Evolutionary conservation across 2,113 vertebrate genomes (phyloP), one percentile per base, ranked within the genome.

Genomic region (Saimiri boliviensis): DNA sequence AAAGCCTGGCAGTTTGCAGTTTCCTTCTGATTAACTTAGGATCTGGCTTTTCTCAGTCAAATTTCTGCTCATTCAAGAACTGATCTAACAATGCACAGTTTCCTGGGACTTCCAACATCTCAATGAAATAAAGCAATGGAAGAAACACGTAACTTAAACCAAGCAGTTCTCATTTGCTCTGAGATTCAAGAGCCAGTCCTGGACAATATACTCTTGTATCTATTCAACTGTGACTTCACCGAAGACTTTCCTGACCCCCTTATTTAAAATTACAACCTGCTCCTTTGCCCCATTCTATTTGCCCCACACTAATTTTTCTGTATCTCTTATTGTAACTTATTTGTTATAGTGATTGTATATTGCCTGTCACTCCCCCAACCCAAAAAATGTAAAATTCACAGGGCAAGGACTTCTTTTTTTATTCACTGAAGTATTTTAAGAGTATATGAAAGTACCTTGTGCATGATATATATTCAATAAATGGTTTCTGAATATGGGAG

Each of bases 31-130:
- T 95, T 96, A 97, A 95, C 77, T 92, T 70, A 86, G 66, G 92
- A 37, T 93, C 96, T 98, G 96, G 93, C 79, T 96, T 96, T 95
- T 84, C 77, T 97, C 97, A 97, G 71, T 66, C 79, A 95, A 93
- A 92, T 5, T 92, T 97, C 71, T 92, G 49, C 92, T 89, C 94
- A 92, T 93, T 97, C 87, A 95, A 97, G 91, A 95, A 96, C 37
- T 91, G 66, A 88, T 70, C 49, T 92, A 94, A 87, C 94, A 96
- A 79, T 70, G n/a, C 49, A 60, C 25, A 2, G 49, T 96, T 96
- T 96, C 92, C 93, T 93, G 95, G 93, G 94, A 93, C 87, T 90
- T 94, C 76, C 60, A 97, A 19, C 68, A 83, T 40, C 80, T 96
- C 91, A 79, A 23, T 93, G 94, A 92, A 96, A 92, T 77, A 74